A percentile compares a stretch with the other conserved stretches of the same genome.
Evolutionary conservation across 2,888 invertebrate species (phyloP).

Genomic region (Poecilus cupreus): DNA sequence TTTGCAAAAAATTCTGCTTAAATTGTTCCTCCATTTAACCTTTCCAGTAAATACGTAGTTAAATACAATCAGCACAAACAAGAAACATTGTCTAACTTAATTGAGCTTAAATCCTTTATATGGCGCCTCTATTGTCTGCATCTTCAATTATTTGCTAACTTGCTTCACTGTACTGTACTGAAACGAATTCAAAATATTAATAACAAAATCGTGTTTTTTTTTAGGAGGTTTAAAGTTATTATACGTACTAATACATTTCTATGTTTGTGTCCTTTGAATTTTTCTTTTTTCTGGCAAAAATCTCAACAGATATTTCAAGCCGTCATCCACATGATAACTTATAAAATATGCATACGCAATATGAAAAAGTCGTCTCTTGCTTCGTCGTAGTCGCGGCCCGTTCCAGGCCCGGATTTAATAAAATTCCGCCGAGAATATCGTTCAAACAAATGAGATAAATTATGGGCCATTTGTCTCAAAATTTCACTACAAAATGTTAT

Average conservation of each 20-base stretch:
- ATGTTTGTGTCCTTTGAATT: too few species aligned
- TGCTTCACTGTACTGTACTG: too few species aligned
- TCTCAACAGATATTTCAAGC: conserved; percentile 25
- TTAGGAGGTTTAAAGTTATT: not conserved
- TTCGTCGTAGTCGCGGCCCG: not conserved
- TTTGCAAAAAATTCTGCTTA: too few species aligned
- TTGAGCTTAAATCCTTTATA: too few species aligned
- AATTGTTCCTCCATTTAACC: too few species aligned
- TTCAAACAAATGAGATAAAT: conserved; percentile 53
- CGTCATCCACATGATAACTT: conserved; percentile 38
- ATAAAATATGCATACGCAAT: conserved; percentile 57
- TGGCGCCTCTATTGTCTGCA: too few species aligned
- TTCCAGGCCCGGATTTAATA: conserved; percentile 45
- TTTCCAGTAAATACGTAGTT: too few species aligned
- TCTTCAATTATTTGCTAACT: too few species aligned
- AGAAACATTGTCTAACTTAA: too few species aligned
- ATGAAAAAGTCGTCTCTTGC: conserved; percentile 41
- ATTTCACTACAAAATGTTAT: conserved; percentile 42
- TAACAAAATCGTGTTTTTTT: not conserved
- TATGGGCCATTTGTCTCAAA: conserved; percentile 51
- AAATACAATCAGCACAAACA: too few species aligned
- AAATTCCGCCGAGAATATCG: conserved; percentile 44
- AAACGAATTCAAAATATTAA: not conserved
- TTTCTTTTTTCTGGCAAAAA: not conserved
- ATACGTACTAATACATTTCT: not conserved